Conservation (phyloP, 2,113 vertebrate genomes). For the Pedionomus torquatus region DNA sequence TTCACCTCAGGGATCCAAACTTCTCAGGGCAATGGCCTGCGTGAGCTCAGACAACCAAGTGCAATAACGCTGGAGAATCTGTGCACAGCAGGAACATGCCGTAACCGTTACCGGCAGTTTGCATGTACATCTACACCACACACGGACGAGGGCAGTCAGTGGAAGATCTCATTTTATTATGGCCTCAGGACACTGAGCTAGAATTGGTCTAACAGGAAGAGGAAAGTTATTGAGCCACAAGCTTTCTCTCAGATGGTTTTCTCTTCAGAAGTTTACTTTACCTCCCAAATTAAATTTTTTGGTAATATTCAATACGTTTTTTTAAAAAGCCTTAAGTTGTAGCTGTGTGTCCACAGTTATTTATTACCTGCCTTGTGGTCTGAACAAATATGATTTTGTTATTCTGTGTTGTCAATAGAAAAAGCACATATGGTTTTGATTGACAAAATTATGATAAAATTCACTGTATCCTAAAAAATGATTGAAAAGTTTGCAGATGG, state of each 20-base stretch:
- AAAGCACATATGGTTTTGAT: conserved; percentile 80
- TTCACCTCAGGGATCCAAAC: not conserved
- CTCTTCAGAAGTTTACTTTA: conserved; percentile 73
- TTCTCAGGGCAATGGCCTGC: not conserved
- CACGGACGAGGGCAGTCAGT: not conserved
- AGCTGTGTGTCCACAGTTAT: conserved; percentile 71
- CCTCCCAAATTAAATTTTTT: conserved; percentile 76
- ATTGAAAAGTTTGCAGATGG: conserved; percentile 82
- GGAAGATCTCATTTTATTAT: conserved; percentile 36
- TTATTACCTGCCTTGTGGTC: conserved; percentile 79
- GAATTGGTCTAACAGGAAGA: conserved; percentile 26
- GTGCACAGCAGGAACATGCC: not conserved
- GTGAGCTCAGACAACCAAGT: not conserved
- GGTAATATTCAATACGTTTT: conserved; percentile 55
- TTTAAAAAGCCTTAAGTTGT: conserved; percentile 31
- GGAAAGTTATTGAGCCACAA: conserved; percentile 49
- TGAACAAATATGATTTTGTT: conserved; percentile 82
- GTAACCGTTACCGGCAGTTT: not conserved
- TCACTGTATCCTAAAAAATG: conserved; percentile 81
- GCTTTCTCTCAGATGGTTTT: conserved; percentile 67
- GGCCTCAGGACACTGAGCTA: conserved; percentile 33
- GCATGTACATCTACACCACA: not conserved
- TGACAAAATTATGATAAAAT: conserved; percentile 83
- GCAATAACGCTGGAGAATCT: not conserved
- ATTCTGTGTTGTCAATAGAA: conserved; percentile 75